Evolutionary conservation across 2,797 vertebrate genomes (phyloP).

Genomic region (Hirundo rustica): DNA sequence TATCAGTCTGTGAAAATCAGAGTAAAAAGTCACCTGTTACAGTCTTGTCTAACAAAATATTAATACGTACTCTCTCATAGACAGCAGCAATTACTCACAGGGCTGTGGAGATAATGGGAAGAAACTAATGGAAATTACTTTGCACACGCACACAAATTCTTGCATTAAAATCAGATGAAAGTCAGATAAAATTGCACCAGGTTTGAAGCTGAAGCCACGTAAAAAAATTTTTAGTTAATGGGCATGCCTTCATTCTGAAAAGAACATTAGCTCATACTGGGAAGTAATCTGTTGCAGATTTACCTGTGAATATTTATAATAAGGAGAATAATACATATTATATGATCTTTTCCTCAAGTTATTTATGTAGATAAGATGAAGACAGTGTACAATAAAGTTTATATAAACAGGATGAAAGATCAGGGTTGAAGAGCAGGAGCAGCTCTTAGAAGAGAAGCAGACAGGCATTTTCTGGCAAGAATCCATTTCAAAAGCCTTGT

Average conservation of each 20-base stretch:
- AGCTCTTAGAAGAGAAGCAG: background rate
- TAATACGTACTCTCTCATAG: background rate
- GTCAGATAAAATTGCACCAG: background rate
- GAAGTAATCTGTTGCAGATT: background rate
- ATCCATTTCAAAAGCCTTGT: background rate
- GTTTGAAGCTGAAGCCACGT: background rate
- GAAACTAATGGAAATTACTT: conserved; percentile 46
- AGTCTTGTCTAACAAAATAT: conserved; percentile 36
- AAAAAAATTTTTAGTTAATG: background rate
- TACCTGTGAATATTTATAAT: background rate
- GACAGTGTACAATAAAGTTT: background rate
- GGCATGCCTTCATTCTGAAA: background rate
- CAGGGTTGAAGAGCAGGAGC: background rate
- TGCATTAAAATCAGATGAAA: conserved; percentile 46
- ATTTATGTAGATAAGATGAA: background rate
- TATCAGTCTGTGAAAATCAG: conserved; percentile 20
- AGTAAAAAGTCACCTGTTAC: conserved; percentile 38
- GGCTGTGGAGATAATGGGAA: conserved; percentile 7
- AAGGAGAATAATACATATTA: background rate
- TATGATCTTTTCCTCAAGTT: background rate
- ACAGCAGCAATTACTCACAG: conserved; percentile 21
- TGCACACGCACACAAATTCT: background rate
- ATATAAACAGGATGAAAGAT: background rate
- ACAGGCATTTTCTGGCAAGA: background rate
- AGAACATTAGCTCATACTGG: background rate